These are phyloP conservation scores for Anthonomus grandis DNA, from an alignment of 1,140 invertebrate genomes.

Conservation along the genomic window DNA sequence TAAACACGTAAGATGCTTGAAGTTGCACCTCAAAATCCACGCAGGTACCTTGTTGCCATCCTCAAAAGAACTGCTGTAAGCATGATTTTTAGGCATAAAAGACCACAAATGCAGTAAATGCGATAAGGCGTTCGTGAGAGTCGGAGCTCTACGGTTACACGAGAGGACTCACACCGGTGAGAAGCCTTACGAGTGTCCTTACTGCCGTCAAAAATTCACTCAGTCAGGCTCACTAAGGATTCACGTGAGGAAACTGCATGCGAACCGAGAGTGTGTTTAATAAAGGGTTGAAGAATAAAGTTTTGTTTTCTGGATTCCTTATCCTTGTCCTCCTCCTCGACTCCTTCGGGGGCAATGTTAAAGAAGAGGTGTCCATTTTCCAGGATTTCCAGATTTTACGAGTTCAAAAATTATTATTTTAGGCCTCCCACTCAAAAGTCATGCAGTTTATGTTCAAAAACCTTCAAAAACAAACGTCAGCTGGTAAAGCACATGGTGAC, in stretches of 20 bases:
- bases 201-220: slow-evolving; percentile 26
- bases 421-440: slow-evolving; percentile 23
- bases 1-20: slow-evolving; percentile 9
- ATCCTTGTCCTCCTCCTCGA: no score
- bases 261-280: not conserved
- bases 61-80: not conserved
- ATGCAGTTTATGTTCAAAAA: slow-evolving; percentile 18
- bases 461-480: slow-evolving; percentile 6
- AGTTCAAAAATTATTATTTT: slow-evolving; percentile 43
- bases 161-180: slow-evolving; percentile 50
- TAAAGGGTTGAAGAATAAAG: not conserved
- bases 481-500: slow-evolving; percentile 22
- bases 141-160: slow-evolving; percentile 71
- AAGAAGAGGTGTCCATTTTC: no score
- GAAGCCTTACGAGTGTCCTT: slow-evolving; percentile 51
- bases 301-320: not conserved
- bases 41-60: slow-evolving; percentile 46
- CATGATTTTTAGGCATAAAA: slow-evolving; percentile 32
- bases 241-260: slow-evolving; percentile 26
- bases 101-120: slow-evolving; percentile 43
- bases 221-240: slow-evolving; percentile 14
- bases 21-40: slow-evolving; percentile 42
- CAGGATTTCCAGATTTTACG: no score
- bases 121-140: slow-evolving; percentile 59
- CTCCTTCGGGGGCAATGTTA: no score